A percentile compares a stretch with the other conserved stretches of the same genome.
Conservation (phyloP, 2,888 invertebrate species). For the Pristionchus fissidentatus region DNA sequence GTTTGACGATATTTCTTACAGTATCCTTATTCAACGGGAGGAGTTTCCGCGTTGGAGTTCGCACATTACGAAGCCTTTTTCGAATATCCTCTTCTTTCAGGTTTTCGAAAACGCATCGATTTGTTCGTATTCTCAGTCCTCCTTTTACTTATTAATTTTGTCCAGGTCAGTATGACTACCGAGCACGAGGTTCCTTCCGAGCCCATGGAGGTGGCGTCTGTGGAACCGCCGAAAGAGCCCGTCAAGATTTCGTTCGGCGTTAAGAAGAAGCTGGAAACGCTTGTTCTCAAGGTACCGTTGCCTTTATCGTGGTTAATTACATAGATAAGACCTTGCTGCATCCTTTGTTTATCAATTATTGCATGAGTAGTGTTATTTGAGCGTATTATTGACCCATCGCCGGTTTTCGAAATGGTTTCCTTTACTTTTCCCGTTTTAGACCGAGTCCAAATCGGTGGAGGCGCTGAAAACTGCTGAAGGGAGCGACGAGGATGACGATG, state of each 20-base stretch:
- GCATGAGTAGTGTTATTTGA: not conserved
- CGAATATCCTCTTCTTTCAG: slow-evolving; percentile 15
- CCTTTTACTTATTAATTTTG: not conserved
- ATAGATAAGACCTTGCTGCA: too few relatives aligned
- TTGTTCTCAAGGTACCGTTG: slow-evolving; percentile 19
- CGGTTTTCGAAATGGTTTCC: too few relatives aligned
- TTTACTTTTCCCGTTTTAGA: slow-evolving; percentile 7
- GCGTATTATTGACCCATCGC: not conserved
- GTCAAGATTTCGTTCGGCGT: slow-evolving; percentile 65
- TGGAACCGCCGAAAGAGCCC: slow-evolving; percentile 15
- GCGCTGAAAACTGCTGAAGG: slow-evolving; percentile 47
- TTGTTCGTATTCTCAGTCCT: not conserved
- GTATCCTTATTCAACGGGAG: not conserved
- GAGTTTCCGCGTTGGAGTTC: not conserved
- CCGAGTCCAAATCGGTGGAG: slow-evolving; percentile 6
- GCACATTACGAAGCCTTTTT: not conserved
- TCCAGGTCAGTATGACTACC: slow-evolving; percentile 20
- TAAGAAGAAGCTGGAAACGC: slow-evolving; percentile 56
- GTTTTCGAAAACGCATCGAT: not conserved
- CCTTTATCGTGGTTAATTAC: too few relatives aligned
- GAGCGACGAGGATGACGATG: slow-evolving; percentile 62
- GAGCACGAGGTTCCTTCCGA: slow-evolving; percentile 30
- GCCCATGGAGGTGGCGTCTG: slow-evolving; percentile 21
- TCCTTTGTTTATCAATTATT: not conserved
- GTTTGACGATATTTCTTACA: slow-evolving; percentile 9